These are phyloP conservation scores for Stictocephala bisonia DNA, from an alignment of 2,888 invertebrate genomes.

Conservation along the genomic window DNA sequence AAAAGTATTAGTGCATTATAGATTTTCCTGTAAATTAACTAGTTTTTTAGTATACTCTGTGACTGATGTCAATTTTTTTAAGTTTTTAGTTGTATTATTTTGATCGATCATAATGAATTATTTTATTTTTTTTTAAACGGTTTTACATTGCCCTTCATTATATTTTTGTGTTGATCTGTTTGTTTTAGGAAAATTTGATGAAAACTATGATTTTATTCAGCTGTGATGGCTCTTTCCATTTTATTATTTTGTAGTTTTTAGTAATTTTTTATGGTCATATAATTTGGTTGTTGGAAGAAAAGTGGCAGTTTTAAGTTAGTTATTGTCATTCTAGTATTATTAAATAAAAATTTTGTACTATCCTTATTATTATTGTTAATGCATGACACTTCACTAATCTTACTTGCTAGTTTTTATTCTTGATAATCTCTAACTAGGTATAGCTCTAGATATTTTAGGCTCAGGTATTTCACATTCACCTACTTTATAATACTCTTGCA, in stretches of 20 bases:
- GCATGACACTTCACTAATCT: slow-evolving; percentile 9
- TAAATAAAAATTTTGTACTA: not conserved
- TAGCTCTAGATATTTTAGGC: not conserved
- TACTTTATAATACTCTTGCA: too few species aligned
- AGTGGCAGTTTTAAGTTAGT: not conserved
- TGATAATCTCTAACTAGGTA: not conserved
- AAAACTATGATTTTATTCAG: not conserved
- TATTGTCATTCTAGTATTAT: not conserved
- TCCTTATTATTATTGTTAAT: not conserved
- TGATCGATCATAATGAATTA: not conserved
- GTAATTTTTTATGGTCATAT: not conserved
- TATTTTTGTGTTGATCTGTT: not conserved
- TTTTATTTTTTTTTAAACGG: not conserved
- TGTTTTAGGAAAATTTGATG: too few species aligned
- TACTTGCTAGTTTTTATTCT: not conserved
- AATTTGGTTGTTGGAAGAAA: not conserved
- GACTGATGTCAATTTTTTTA: too few species aligned
- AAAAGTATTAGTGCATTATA: too few species aligned
- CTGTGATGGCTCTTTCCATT: slow-evolving; percentile 10
- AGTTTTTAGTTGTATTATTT: too few species aligned
- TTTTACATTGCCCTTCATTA: not conserved
- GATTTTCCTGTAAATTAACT: too few species aligned
- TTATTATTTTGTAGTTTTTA: not conserved
- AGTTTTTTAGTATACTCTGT: too few species aligned
- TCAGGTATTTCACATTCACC: not conserved